These are phyloP conservation scores for Peromyscus polionotus DNA, from an alignment of 2,113 vertebrate genomes.

Conservation along the genomic window DNA sequence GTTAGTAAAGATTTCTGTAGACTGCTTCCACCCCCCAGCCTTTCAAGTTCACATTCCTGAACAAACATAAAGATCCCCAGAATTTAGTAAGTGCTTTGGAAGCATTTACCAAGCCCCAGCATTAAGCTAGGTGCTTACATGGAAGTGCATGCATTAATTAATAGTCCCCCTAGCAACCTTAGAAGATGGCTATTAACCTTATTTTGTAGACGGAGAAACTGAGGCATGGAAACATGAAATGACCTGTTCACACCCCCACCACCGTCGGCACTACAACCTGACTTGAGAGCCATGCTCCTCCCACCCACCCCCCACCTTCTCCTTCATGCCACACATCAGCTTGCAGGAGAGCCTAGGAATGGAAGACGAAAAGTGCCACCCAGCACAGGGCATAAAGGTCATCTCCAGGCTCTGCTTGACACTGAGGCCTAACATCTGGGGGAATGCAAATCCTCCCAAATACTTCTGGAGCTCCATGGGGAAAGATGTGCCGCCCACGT, in stretches of 20 bases:
- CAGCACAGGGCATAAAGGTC: background rate
- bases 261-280: background rate
- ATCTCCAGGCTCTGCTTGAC: conserved; percentile 22
- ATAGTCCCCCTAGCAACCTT: background rate
- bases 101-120: background rate
- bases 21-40: background rate
- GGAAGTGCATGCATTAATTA: background rate
- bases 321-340: background rate
- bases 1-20: background rate
- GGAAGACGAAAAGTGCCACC: background rate
- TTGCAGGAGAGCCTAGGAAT: background rate
- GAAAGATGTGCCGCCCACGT: background rate
- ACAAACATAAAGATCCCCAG: background rate
- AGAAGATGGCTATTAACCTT: background rate
- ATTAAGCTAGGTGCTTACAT: background rate
- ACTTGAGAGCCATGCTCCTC: background rate
- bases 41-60: conserved; percentile 34
- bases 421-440: background rate
- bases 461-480: conserved; percentile 6
- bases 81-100: conserved; percentile 32
- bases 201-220: conserved; percentile 14
- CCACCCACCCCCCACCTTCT: background rate
- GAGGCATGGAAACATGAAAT: background rate
- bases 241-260: background rate
- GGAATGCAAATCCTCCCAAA: conserved; percentile 18